Conservation (phyloP, 2,888 invertebrate species). For the Pammene fasciana region DNA sequence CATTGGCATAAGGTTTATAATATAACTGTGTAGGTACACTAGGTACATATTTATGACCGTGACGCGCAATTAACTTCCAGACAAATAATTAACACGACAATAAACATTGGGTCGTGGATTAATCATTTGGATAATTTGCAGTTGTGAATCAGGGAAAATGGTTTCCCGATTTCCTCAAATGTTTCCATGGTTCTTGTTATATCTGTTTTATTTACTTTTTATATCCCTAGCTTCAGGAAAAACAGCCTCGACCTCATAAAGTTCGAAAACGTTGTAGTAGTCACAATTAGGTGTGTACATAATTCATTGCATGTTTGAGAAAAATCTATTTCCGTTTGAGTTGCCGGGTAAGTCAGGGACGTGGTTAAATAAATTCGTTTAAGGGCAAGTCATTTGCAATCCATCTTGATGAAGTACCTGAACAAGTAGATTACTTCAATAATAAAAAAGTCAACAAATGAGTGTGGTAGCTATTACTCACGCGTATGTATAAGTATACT, state of each 20-base stretch:
- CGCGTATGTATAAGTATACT: too few species aligned
- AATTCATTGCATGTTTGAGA: too few species aligned
- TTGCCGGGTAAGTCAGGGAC: constrained; percentile 23
- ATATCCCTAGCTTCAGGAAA: not conserved
- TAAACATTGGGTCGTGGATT: constrained; percentile 12
- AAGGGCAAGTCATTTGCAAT: too few species aligned
- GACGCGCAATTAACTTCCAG: constrained; percentile 14
- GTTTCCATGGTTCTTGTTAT: constrained; percentile 6
- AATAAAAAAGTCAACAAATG: too few species aligned
- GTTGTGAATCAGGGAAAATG: constrained; percentile 14
- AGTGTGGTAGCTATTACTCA: too few species aligned
- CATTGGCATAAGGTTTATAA: not conserved
- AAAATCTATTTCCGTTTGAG: constrained; percentile 13
- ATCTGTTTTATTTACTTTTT: not conserved
- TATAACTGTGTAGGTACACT: too few species aligned
- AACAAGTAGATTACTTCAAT: too few species aligned
- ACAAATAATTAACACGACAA: constrained; percentile 23
- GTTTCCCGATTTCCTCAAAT: constrained; percentile 7
- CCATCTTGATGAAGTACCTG: too few species aligned
- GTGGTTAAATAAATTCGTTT: constrained; percentile 4
- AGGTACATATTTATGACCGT: not conserved
- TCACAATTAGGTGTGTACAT: too few species aligned
- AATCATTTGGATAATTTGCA: constrained; percentile 8
- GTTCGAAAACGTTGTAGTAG: not conserved
- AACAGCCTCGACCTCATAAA: not conserved